Percentiles rank a stretch among this genome's conserved stretches.
These are phyloP conservation scores for Amiota minor DNA, from an alignment of 2,888 invertebrate genomes.

Conservation along the genomic window DNA sequence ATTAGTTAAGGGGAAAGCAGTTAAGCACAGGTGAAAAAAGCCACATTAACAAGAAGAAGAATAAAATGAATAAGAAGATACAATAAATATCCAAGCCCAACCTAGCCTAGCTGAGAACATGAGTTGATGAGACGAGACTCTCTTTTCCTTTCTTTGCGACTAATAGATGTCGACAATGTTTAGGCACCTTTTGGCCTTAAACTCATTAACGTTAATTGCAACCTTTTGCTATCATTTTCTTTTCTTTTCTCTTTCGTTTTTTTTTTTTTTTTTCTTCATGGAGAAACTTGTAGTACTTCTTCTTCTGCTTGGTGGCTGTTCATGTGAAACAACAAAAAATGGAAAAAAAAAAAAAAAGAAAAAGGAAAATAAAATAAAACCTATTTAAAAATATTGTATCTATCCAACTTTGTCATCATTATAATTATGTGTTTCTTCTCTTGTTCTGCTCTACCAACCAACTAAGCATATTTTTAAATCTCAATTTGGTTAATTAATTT, in stretches of 20 bases:
- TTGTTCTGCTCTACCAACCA: slow-evolving; percentile 8
- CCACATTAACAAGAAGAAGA: not conserved
- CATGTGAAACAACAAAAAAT: slow-evolving; percentile 1
- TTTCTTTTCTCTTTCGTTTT: slow-evolving; percentile 32
- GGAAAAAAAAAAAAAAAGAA: not conserved
- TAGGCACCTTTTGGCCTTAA: slow-evolving; percentile 59
- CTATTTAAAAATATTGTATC: not conserved
- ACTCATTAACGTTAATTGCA: slow-evolving; percentile 70
- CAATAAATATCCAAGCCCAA: not conserved
- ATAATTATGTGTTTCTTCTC: not conserved
- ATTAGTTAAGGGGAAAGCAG: not conserved
- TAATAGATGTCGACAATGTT: not conserved
- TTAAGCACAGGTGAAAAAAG: not conserved
- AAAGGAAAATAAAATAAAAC: not conserved
- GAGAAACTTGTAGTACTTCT: slow-evolving; percentile 56
- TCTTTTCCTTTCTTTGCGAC: slow-evolving; percentile 6
- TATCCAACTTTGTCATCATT: no score
- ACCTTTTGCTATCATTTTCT: slow-evolving; percentile 51
- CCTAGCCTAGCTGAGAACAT: not conserved
- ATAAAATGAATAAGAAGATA: not conserved
- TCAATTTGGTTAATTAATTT: slow-evolving; percentile 68
- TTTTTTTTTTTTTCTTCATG: slow-evolving; percentile 20
- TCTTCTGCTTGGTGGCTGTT: slow-evolving; percentile 19
- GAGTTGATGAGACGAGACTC: not conserved
- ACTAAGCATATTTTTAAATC: slow-evolving; percentile 40